Evolutionary conservation across 2,113 vertebrate species (phyloP).

Genomic region (Chloropsis cyanopogon): DNA sequence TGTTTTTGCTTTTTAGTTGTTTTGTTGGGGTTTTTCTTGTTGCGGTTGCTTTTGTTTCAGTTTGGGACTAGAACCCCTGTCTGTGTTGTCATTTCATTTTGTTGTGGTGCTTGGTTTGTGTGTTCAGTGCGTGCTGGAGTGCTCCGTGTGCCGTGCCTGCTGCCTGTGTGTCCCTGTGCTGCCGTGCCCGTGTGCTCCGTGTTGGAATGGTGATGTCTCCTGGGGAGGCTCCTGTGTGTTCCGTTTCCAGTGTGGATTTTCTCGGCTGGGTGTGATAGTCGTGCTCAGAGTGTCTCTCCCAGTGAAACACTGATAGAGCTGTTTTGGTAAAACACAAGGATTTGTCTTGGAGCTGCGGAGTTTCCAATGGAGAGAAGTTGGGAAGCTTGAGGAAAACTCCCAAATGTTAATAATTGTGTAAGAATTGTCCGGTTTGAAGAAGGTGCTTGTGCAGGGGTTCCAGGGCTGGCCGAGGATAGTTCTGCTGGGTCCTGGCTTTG

Average conservation of each 20-base stretch:
- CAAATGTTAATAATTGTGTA: neutral
- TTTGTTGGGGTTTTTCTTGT: neutral
- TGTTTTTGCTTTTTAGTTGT: too few species aligned
- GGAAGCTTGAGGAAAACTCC: neutral
- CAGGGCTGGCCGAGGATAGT: neutral
- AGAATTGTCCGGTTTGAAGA: neutral
- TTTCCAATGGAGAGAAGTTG: neutral
- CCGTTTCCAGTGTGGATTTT: rapidly evolving
- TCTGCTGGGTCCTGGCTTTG: neutral
- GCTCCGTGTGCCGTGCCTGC: neutral
- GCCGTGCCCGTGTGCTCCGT: neutral
- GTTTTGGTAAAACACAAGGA: neutral
- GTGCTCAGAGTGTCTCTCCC: neutral
- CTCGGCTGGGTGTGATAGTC: neutral
- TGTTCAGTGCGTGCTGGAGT: neutral
- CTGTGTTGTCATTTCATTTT: neutral
- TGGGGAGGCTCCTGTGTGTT: neutral
- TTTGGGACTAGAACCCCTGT: neutral
- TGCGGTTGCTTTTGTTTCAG: neutral
- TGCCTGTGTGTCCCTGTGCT: neutral
- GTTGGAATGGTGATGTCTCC: neutral
- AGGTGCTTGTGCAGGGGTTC: neutral
- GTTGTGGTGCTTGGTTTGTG: neutral
- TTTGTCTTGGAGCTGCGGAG: rapidly evolving
- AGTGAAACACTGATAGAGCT: neutral